phyloP scores from a whole-genome alignment of 2,113 vertebrate species.

The Pycnonotus jocosus region DNA sequence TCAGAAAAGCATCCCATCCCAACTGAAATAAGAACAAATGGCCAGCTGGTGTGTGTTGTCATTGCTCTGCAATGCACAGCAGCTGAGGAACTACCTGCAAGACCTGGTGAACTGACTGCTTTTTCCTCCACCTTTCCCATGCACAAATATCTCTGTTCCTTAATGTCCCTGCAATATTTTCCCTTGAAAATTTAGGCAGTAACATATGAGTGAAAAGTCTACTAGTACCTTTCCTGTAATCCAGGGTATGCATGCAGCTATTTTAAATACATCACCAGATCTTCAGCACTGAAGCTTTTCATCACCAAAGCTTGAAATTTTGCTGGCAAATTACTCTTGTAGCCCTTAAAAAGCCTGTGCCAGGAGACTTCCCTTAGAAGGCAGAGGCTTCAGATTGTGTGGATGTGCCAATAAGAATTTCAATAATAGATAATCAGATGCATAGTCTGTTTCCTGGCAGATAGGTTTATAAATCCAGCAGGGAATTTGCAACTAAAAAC shows the following conservation, averaged over 20 bases:
- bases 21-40: not conserved
- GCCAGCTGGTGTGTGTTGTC: not conserved
- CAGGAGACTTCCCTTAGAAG: not conserved
- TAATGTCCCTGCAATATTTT: not conserved
- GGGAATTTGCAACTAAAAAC: not conserved
- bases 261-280: not conserved
- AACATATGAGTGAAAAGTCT: not conserved
- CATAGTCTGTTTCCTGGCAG: not conserved
- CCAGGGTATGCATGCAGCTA: not conserved
- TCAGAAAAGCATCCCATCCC: not conserved
- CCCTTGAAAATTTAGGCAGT: not conserved
- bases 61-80: not conserved
- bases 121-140: not conserved
- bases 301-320: not conserved
- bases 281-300: not conserved
- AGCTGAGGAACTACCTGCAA: not conserved
- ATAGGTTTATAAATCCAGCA: not conserved
- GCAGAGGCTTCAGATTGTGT: not conserved
- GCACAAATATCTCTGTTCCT: not conserved
- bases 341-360: not conserved
- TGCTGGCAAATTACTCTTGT: not conserved
- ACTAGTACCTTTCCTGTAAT: not conserved
- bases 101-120: not conserved
- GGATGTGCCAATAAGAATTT: not conserved
- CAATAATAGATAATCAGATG: not conserved